These are phyloP conservation scores for Drosophila monieri DNA, from an alignment of 2,888 invertebrate genomes.

Conservation along the genomic window DNA sequence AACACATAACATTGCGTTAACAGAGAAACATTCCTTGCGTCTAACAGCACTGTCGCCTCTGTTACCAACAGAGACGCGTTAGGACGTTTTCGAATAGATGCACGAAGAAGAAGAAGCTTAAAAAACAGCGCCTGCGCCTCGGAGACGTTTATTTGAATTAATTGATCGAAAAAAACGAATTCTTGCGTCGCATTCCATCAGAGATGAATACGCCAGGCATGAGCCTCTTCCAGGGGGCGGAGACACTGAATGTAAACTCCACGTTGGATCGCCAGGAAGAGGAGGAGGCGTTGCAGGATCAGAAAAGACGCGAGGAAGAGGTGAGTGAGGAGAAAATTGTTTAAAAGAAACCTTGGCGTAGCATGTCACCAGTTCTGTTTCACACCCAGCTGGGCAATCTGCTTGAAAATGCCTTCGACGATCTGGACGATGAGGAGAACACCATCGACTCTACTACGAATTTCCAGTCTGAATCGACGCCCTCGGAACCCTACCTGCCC, in stretches of 20 bases:
- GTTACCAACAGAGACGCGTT: constrained; percentile 13
- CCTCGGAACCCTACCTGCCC: constrained; percentile 24
- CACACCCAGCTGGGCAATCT: constrained; percentile 86
- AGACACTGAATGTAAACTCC: constrained; percentile 87
- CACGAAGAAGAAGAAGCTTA: constrained; percentile 17
- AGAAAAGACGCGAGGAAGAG: constrained; percentile 88
- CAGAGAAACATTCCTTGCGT: neutral
- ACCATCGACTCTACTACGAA: constrained; percentile 86
- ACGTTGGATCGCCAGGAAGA: constrained; percentile 88
- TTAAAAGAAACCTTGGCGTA: constrained; percentile 1
- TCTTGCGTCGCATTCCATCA: neutral
- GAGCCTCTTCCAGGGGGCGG: constrained; percentile 89
- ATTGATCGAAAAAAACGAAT: neutral
- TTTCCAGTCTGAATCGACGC: constrained; percentile 71
- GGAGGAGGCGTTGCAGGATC: constrained; percentile 89
- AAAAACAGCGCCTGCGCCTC: constrained; percentile 49
- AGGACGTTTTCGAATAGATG: constrained; percentile 7
- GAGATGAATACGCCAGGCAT: constrained; percentile 87
- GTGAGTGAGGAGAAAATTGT: constrained; percentile 82
- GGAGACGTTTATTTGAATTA: constrained; percentile 48
- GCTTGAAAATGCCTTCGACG: constrained; percentile 88
- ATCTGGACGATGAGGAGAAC: constrained; percentile 88
- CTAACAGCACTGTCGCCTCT: constrained; percentile 1
- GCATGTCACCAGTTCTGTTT: constrained; percentile 12
- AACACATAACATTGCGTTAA: neutral